Evolutionary conservation across 1,140 invertebrate species (phyloP).

Genomic region (Drosophila kohkoa): DNA sequence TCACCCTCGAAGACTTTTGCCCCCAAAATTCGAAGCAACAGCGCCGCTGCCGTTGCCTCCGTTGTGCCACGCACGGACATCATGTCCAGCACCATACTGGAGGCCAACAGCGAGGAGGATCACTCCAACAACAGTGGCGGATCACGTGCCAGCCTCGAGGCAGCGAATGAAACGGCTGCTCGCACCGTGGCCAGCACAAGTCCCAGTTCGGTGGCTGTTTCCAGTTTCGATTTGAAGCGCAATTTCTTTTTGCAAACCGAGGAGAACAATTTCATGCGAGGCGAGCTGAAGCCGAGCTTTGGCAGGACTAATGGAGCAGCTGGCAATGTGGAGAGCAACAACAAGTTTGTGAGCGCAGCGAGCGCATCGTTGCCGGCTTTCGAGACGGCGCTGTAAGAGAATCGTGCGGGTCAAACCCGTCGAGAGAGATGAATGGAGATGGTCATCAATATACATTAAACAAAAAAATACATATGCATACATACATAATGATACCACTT

Average conservation of each 20-base stretch:
- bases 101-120: conserved; percentile 91
- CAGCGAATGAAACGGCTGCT: conserved; percentile 32
- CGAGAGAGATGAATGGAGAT: conserved; percentile 12
- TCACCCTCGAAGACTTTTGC: conserved; percentile 86
- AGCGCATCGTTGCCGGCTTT: conserved; percentile 67
- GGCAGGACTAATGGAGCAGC: conserved; percentile 30
- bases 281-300: conserved; percentile 77
- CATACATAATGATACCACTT: conserved; percentile 53
- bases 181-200: conserved; percentile 24
- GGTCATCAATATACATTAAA: conserved; percentile 4
- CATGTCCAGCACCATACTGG: conserved; percentile 93
- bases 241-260: conserved; percentile 84
- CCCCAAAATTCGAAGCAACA: conserved; percentile 87
- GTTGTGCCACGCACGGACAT: conserved; percentile 91
- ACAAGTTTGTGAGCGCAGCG: conserved; percentile 59
- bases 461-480: conserved; percentile 27
- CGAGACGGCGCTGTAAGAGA: conserved; percentile 74
- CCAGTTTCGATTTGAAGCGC: conserved; percentile 75
- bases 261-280: conserved; percentile 84
- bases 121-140: conserved; percentile 71
- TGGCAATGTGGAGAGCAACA: conserved; percentile 50
- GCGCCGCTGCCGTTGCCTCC: conserved; percentile 87
- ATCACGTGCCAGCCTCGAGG: conserved; percentile 56
- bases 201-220: conserved; percentile 34
- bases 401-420: conserved; percentile 65